Evolutionary conservation across 2,888 invertebrate species (phyloP), one percentile per base, ranked within the genome.

Genomic region (Pseudococcus viburni): DNA sequence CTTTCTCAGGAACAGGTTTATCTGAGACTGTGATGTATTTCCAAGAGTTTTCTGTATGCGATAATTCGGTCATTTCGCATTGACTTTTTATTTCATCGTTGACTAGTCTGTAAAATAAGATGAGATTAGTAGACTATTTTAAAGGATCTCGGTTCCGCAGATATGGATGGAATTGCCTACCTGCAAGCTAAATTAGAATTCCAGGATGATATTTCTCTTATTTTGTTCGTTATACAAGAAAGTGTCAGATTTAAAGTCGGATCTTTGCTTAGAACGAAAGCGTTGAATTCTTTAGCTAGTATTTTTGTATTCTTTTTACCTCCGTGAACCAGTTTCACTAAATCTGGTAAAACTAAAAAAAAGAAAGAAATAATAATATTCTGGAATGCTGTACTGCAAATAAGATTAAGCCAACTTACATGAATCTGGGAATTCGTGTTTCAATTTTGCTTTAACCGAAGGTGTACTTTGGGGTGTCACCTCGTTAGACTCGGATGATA

Each of bases 251-350:
- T 73, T 6, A 87, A 26, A 12, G 48, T 33, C 12, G 48, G 17
- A 26, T 87, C 85, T 80, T 85, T 86, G 33, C 55, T 68, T 1
- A 77, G 84, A 42, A 89, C 55, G 39, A 84, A 89, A 46, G 48
- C 90, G 8, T 91, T 90, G 90, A 93, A 93, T 90, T 92, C 93
- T 77, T 91, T 90, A 11, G 92, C 90, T 48, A 93, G 90, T 85
- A 92, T 91, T 73, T 91, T 90, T 11, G 91, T 90, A n/a, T 91
- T 91, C 89, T 90, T 90, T 1, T 90, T 89, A 90, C 92, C 93
- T 11, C 92, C 93, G 90, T 93, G 93, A 22, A 93, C 90, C 15
- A 93, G 90, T 46, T 91, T 91, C 51, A 93, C 92, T 46, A 93
- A 90, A 85, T 92, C 91, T 19, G 92, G 92, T 90, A 93, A 91